Evolutionary conservation across 2,888 invertebrate species (phyloP).

Genomic region (Biston betularia): DNA sequence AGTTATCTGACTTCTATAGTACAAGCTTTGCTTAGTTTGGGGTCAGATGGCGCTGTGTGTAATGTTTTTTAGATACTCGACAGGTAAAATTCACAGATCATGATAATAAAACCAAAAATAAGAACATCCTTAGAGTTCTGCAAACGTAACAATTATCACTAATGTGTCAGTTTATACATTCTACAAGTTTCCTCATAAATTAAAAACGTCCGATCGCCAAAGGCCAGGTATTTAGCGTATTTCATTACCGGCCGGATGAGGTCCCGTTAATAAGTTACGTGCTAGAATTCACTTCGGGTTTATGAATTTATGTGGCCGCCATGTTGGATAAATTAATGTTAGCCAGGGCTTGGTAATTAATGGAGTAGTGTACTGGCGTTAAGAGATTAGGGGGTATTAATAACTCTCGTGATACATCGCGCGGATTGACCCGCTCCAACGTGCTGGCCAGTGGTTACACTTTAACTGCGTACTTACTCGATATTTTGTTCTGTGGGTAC

Average conservation of each 20-base stretch:
- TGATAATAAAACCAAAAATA: too few relatives aligned
- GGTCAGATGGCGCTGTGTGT: too few relatives aligned
- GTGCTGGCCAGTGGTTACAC: constrained; percentile 2
- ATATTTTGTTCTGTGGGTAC: too few relatives aligned
- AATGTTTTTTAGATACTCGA: too few relatives aligned
- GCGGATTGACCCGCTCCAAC: constrained; percentile 14
- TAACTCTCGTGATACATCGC: constrained; percentile 41
- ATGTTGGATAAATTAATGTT: constrained; percentile 44
- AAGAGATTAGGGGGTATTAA: constrained; percentile 45
- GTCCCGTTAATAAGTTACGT: constrained; percentile 51
- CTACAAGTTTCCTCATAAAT: constrained; percentile 15
- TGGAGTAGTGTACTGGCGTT: constrained; percentile 41
- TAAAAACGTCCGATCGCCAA: constrained; percentile 32
- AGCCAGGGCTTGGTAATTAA: constrained; percentile 43
- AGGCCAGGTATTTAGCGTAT: constrained; percentile 50
- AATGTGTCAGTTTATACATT: not conserved
- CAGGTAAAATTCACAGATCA: too few relatives aligned
- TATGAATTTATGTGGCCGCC: constrained; percentile 56
- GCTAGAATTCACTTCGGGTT: constrained; percentile 52
- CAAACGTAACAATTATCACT: too few relatives aligned
- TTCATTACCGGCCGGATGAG: constrained; percentile 51
- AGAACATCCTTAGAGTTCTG: too few relatives aligned
- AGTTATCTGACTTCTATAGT: too few relatives aligned
- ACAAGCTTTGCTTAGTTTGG: too few relatives aligned
- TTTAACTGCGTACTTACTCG: not conserved